Evolutionary conservation across 2,113 vertebrate species (phyloP).

Genomic region (Etia nguti): DNA sequence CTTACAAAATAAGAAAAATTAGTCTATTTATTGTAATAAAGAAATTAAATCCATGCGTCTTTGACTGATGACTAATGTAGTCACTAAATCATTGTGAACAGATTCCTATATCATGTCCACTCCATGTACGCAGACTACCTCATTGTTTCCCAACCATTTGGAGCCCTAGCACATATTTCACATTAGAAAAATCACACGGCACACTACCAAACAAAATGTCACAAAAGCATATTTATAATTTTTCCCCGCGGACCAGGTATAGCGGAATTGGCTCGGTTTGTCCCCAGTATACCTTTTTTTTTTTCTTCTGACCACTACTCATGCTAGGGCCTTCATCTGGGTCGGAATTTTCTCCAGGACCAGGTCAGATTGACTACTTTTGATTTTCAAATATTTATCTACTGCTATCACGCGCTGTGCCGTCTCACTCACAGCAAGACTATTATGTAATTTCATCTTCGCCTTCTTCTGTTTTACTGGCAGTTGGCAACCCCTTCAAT

Average conservation of each 20-base stretch:
- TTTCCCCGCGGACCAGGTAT: background rate
- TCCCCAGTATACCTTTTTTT: background rate
- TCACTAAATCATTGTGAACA: background rate
- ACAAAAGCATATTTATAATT: background rate
- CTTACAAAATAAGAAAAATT: background rate
- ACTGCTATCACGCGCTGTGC: background rate
- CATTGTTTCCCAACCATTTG: background rate
- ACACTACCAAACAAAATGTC: background rate
- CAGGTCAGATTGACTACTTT: background rate
- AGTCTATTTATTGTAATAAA: background rate
- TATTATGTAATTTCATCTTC: background rate
- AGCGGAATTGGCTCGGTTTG: background rate
- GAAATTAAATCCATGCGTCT: background rate
- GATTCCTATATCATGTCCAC: fast-evolving
- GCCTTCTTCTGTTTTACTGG: background rate
- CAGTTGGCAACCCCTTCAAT: background rate
- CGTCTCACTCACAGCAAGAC: background rate
- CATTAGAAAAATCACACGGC: background rate
- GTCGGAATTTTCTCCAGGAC: background rate
- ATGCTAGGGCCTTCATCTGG: background rate
- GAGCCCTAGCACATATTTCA: fast-evolving
- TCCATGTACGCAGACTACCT: background rate
- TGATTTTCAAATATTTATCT: background rate
- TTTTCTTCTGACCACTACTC: background rate
- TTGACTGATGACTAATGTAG: background rate